A percentile compares a stretch with the other conserved stretches of the same genome.
These are phyloP conservation scores for Garrulus glandarius DNA, from an alignment of 2,797 vertebrate genomes.

Conservation along the genomic window DNA sequence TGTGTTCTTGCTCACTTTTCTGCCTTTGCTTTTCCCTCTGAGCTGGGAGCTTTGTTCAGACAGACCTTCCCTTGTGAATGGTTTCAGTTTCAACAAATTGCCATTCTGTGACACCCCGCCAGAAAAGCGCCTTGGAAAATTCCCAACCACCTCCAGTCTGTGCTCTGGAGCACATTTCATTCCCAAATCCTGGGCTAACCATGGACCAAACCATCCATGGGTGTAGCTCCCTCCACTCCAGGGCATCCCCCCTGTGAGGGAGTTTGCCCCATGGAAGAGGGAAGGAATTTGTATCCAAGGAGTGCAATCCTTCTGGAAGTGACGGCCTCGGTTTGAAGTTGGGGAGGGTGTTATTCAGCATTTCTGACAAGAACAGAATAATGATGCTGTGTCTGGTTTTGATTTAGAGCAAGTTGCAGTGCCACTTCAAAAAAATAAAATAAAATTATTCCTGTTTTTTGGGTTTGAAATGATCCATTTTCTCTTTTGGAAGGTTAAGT, in stretches of 20 bases:
- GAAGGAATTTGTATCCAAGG: not conserved
- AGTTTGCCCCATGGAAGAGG: fast-evolving
- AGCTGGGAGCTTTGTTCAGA: constrained; percentile 29
- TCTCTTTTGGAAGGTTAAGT: not conserved
- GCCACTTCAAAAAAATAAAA: not conserved
- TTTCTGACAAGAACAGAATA: not conserved
- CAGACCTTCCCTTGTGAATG: constrained; percentile 34
- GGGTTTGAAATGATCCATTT: not conserved
- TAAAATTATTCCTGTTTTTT: not conserved
- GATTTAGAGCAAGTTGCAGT: not conserved
- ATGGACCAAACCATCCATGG: not conserved
- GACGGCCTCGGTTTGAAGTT: not conserved
- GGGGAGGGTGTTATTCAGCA: not conserved
- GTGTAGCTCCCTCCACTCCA: not conserved
- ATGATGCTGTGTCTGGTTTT: not conserved
- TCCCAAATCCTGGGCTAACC: not conserved
- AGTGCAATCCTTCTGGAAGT: not conserved
- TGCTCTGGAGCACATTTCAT: not conserved
- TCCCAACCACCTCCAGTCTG: not conserved
- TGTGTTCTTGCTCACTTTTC: not conserved
- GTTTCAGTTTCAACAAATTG: constrained; percentile 52
- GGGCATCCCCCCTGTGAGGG: not conserved
- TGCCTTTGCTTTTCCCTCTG: not conserved
- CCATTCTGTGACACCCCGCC: constrained; percentile 32
- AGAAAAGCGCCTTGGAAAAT: constrained; percentile 32